Percentiles rank a stretch among this genome's conserved stretches.
phyloP scores from a whole-genome alignment of 2,797 vertebrate species.

The Etheostoma perlongum region DNA sequence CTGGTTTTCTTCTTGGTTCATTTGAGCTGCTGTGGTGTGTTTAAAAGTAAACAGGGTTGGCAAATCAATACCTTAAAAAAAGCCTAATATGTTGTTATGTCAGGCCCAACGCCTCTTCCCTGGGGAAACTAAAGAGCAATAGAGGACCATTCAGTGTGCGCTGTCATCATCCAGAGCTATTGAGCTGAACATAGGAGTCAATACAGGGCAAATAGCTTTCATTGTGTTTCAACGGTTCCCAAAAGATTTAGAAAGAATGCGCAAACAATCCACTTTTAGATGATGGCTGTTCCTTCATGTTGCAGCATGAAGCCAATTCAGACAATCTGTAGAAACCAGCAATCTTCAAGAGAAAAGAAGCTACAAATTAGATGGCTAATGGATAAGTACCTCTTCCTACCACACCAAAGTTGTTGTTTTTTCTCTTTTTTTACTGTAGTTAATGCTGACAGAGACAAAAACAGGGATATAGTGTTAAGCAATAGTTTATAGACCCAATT shows the following conservation, averaged over 20 bases:
- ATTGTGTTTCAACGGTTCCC: conserved; percentile 73
- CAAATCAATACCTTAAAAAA: conserved; percentile 69
- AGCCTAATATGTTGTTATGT: conserved; percentile 66
- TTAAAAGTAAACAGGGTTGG: conserved; percentile 46
- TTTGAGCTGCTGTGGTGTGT: conserved; percentile 9
- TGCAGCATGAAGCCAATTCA: conserved; percentile 43
- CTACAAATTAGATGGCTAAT: background rate
- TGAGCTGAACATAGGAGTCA: conserved; percentile 66
- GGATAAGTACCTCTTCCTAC: conserved; percentile 5
- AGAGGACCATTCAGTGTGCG: conserved; percentile 50
- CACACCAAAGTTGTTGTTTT: conserved; percentile 3
- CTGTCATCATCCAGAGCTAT: conserved; percentile 69
- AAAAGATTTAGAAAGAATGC: conserved; percentile 65
- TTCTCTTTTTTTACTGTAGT: background rate
- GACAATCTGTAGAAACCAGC: conserved; percentile 33
- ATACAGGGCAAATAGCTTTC: conserved; percentile 69
- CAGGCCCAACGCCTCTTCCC: conserved; percentile 55
- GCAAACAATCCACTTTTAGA: conserved; percentile 62
- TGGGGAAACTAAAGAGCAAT: conserved; percentile 57
- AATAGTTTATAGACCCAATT: background rate
- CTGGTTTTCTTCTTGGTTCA: background rate
- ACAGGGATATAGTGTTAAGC: background rate
- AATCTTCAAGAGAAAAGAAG: conserved; percentile 22
- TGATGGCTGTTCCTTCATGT: conserved; percentile 58
- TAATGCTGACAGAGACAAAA: conserved; percentile 12